Evolutionary conservation across 2,113 vertebrate genomes (phyloP).

Genomic region (Ceratotherium simum): DNA sequence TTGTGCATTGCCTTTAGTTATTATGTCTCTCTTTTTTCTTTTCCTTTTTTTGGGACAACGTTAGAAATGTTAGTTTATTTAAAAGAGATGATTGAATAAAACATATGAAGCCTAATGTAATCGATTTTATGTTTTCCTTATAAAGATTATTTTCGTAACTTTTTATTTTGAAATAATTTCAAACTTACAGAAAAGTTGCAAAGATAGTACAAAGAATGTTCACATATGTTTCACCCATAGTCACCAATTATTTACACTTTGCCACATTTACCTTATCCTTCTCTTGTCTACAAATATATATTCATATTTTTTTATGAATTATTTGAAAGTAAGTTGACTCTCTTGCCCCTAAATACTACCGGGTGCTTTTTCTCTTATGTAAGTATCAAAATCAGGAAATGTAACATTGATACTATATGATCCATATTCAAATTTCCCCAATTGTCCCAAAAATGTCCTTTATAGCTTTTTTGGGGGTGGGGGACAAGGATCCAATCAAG

Average conservation of each 20-base stretch:
- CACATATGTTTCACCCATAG: neutral
- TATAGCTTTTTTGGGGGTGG: neutral
- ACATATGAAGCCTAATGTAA: neutral
- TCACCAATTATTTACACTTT: neutral
- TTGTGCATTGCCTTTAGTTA: neutral
- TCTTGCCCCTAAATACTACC: neutral
- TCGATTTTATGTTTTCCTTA: neutral
- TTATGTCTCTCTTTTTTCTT: neutral
- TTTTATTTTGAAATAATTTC: slow-evolving; percentile 2
- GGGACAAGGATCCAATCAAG: neutral
- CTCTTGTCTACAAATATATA: neutral
- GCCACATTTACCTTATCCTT: neutral
- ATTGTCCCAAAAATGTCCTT: neutral
- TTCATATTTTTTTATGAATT: neutral
- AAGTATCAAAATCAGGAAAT: neutral
- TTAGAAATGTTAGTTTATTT: slow-evolving; percentile 25
- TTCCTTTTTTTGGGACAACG: neutral
- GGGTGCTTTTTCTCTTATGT: neutral
- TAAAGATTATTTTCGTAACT: neutral
- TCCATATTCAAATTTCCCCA: neutral
- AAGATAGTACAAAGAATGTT: neutral
- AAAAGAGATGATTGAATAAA: neutral
- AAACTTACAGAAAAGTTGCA: neutral
- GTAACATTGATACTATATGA: neutral
- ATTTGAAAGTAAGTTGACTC: neutral